Base-by-base conservation (phyloP, 2,888 invertebrate species). In the Clivina fossor region DNA sequence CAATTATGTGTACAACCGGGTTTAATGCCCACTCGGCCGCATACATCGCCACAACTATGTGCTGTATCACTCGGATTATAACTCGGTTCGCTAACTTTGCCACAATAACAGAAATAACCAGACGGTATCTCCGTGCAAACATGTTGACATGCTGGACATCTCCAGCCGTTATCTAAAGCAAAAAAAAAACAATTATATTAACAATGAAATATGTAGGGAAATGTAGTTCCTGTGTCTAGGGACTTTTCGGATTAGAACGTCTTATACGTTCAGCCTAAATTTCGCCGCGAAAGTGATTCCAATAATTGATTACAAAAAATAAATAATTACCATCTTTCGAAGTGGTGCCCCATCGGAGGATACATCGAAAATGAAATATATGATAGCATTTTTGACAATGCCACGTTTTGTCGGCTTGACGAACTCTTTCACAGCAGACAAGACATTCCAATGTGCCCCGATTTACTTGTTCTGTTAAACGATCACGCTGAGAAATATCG, bases 111-210 rank as follows among this genome's bases (percentile, higher is more conserved):
- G 11, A 79, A 78, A 72, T 96, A 97, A 49, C 88, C 85, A 0
- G 80, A 78, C 0, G 96, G 96, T 49, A 90, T 79, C 18, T 80
- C 78, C 11, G 80, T 75, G 55, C 82, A 84, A 2, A 86, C 83
- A 71, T 90, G 90, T 73, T 96, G 96, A 71, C 98, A 98, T 0
- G 94, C 93, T 0, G 97, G 97, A 71, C 98, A 98, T 15, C 95
- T 84, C 98, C 98, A 98, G 56, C 90, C 89, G 48, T 82, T 82
- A 61, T 88, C 87, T 47, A 69, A 7, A 49, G 9, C n/a, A 20
- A 4, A 49, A 38, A 38, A 38, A 38, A 37, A 37, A 37, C 9
- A 16, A n/a, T n/a, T 16, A 15, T 5, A 37, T 37, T n/a, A 8
- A 37, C 7, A 37, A 38, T 15, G 9, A 33, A 11, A 33, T n/a